A percentile compares a stretch with the other conserved stretches of the same genome.
phyloP scores from a whole-genome alignment of 1,140 invertebrate species.

The Glossosoma conforme region DNA sequence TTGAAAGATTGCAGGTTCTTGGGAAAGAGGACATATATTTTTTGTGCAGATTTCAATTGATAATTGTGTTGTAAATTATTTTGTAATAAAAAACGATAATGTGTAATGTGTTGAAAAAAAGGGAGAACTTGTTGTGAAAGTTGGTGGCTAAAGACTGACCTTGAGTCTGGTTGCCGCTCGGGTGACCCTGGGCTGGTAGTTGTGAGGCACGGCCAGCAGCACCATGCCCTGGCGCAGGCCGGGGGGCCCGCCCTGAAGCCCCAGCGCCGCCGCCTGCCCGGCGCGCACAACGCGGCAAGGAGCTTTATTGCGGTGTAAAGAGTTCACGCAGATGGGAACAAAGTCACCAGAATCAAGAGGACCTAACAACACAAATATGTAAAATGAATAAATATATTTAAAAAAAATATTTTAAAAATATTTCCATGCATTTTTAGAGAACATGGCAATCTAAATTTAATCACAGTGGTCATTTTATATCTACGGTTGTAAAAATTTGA shows the following conservation, averaged over 20 bases:
- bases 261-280: constrained; percentile 86
- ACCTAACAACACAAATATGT: constrained; percentile 54
- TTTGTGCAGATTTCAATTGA: too few relatives aligned
- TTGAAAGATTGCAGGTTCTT: too few relatives aligned
- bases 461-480: too few relatives aligned
- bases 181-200: too few relatives aligned
- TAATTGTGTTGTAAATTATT: too few relatives aligned
- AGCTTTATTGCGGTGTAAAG: constrained; percentile 86
- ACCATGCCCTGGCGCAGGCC: constrained; percentile 78
- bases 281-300: constrained; percentile 82
- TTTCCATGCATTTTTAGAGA: background rate
- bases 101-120: too few relatives aligned
- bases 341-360: constrained; percentile 81
- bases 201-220: constrained; percentile 6
- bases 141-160: too few relatives aligned
- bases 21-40: too few relatives aligned
- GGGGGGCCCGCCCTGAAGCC: constrained; percentile 58
- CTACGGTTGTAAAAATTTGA: too few relatives aligned
- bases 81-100: too few relatives aligned
- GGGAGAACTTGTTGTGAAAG: too few relatives aligned
- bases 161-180: too few relatives aligned
- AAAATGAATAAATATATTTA: constrained; percentile 8
- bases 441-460: background rate
- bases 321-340: constrained; percentile 69
- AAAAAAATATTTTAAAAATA: constrained; percentile 3